Evolutionary conservation across 2,888 invertebrate species (phyloP).

Genomic region (Yponomeuta malinellus): DNA sequence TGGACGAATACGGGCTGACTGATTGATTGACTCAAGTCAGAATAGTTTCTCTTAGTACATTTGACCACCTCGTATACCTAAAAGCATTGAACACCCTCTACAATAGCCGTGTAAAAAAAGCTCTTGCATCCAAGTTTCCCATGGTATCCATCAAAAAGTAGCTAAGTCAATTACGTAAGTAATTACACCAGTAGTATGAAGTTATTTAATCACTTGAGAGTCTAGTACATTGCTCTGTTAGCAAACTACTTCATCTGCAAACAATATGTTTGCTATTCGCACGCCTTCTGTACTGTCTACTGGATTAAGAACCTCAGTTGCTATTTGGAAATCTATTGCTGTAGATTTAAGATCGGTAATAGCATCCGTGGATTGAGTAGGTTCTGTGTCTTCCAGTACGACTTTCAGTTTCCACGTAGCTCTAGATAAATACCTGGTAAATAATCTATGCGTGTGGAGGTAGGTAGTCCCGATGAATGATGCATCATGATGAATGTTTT

Average conservation of each 20-base stretch:
- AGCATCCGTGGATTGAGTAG: neutral
- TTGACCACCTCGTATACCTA: neutral
- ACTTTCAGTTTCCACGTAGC: slow-evolving; percentile 54
- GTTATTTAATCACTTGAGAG: slow-evolving; percentile 14
- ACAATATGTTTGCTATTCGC: slow-evolving; percentile 53
- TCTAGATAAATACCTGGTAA: slow-evolving; percentile 12
- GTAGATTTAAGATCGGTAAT: neutral
- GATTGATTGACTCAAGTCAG: too few relatives aligned
- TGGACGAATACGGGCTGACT: too few relatives aligned
- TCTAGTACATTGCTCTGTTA: slow-evolving; percentile 17
- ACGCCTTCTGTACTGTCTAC: slow-evolving; percentile 41
- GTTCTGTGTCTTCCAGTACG: slow-evolving; percentile 29
- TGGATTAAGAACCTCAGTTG: neutral
- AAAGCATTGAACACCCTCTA: neutral
- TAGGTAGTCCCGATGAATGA: slow-evolving; percentile 6
- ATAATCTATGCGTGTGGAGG: slow-evolving; percentile 1
- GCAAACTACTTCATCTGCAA: slow-evolving; percentile 33
- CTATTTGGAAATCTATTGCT: neutral
- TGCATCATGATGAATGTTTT: neutral
- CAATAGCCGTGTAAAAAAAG: neutral
- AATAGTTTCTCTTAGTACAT: too few relatives aligned
- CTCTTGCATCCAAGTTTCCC: neutral
- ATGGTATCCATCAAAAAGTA: neutral
- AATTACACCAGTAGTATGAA: slow-evolving; percentile 10
- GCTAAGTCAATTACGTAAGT: neutral